Evolutionary conservation across 2,888 invertebrate genomes (phyloP), one percentile per base, ranked within the genome.

Genomic region (Cephus spinipes): DNA sequence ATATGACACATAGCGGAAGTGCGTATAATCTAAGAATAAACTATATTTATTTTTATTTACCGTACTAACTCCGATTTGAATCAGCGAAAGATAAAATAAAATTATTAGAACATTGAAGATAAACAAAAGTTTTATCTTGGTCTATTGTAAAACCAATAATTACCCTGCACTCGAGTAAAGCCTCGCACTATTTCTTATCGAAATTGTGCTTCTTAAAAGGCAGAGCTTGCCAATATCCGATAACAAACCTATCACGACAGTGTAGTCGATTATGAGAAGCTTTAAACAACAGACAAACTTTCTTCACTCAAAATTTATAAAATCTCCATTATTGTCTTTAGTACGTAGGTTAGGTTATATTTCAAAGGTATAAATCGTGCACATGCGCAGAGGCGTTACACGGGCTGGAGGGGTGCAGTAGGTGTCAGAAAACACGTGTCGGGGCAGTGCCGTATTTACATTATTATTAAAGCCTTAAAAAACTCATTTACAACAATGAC

Each of bases 401-500:
- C 15, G 34, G 34, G 32, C 0, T 4, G 36, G 40, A 12, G 68
- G 76, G 34, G n/a, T 40, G 12, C 55, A 69, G n/a, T 30, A 55
- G 73, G 69, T 80, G 83, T 81, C 81, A 82, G 74, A 74, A 74
- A 30, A 68, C 83, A 81, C 81, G 82, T 82, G 80, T 74, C 68
- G 12, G 68, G 6, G 9, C 23, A 23, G 23, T 55, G 6, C 23
- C 23, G 40, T 55, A 55, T 55, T 55, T 15, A 55, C 40, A 23
- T 23, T 23, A 23, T 35, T 32, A 15, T 71, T 33, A 33, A 33
- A n/a, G 34, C 33, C 55, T 4, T 69, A 23, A 23, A 35, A 31
- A 12, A 76, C n/a, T 76, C 31, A 73, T 55, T 55, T 23, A 23
- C 23, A n/a, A 82, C 83, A 81, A 90, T 89, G 87, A 79, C 85